These are phyloP conservation scores for Heliconius melpomene DNA, from an alignment of 1,140 invertebrate genomes.

Conservation along the genomic window DNA sequence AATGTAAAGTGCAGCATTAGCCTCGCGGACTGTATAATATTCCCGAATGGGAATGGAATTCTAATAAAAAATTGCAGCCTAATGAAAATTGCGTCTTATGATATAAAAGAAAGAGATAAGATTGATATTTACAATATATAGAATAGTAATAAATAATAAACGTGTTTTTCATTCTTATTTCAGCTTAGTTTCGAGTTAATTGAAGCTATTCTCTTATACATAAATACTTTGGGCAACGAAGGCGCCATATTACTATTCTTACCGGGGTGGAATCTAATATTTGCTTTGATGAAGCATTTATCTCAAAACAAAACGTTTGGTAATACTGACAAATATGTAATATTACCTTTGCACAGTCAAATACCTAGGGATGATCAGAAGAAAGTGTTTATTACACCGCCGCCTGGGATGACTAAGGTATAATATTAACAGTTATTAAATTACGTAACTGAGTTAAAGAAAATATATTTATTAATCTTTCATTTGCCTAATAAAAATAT, in stretches of 20 bases:
- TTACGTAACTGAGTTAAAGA: no score
- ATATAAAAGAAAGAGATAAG: no score
- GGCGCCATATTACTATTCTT: slow-evolving; percentile 96
- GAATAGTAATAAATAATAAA: no score
- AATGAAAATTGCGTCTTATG: no score
- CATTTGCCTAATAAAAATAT: no score
- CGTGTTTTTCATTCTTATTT: slow-evolving; percentile 24
- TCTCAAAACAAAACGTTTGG: slow-evolving; percentile 90
- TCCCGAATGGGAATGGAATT: no score
- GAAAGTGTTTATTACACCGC: slow-evolving; percentile 91
- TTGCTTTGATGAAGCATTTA: slow-evolving; percentile 93
- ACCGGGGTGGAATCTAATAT: slow-evolving; percentile 97
- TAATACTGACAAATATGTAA: slow-evolving; percentile 82
- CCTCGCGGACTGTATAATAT: no score
- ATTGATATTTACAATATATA: no score
- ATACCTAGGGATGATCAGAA: slow-evolving; percentile 94
- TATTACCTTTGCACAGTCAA: slow-evolving; percentile 95
- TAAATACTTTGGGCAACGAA: slow-evolving; percentile 86
- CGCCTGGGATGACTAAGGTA: slow-evolving; percentile 77
- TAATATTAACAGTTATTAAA: slow-evolving; percentile 2
- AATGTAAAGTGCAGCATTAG: no score
- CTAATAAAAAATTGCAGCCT: no score
- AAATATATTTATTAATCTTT: no score
- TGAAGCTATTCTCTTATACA: slow-evolving; percentile 90
- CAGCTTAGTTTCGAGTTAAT: slow-evolving; percentile 95